Percentiles rank a stretch among this genome's conserved stretches.
These are phyloP conservation scores for Perca schrenkii DNA, from an alignment of 2,113 vertebrate species.

Conservation along the genomic window DNA sequence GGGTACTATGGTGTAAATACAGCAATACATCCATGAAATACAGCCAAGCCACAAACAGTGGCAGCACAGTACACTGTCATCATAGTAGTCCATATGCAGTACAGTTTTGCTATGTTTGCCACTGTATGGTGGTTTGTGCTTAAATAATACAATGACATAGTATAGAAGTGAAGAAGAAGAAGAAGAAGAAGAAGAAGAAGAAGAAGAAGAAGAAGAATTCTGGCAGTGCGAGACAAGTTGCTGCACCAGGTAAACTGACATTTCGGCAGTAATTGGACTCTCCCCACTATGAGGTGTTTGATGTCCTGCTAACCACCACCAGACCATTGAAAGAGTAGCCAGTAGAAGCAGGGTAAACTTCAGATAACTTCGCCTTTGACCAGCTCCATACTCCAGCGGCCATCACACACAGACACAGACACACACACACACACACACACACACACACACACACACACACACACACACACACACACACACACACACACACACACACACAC, in stretches of 20 bases:
- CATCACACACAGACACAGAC: too few relatives aligned
- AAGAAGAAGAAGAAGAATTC: background rate
- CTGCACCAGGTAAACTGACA: background rate
- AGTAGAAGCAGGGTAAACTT: background rate
- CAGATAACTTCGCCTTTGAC: too few relatives aligned
- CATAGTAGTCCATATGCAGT: background rate
- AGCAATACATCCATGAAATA: background rate
- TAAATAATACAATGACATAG: background rate
- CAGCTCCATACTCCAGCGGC: background rate
- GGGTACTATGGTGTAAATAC: background rate
- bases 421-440: too few relatives aligned
- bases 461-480: too few relatives aligned
- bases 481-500: too few relatives aligned
- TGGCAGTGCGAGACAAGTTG: background rate
- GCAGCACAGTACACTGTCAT: background rate
- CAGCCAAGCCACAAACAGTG: background rate
- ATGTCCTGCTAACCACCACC: background rate
- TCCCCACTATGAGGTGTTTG: background rate
- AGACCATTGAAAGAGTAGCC: background rate
- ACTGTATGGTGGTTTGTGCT: background rate
- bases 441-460: too few relatives aligned
- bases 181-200: too few relatives aligned
- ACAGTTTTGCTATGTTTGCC: too few relatives aligned
- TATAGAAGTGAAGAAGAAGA: too few relatives aligned
- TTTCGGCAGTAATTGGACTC: background rate